phyloP scores from a whole-genome alignment of 2,113 vertebrate genomes.

The Stigmatopora nigra region DNA sequence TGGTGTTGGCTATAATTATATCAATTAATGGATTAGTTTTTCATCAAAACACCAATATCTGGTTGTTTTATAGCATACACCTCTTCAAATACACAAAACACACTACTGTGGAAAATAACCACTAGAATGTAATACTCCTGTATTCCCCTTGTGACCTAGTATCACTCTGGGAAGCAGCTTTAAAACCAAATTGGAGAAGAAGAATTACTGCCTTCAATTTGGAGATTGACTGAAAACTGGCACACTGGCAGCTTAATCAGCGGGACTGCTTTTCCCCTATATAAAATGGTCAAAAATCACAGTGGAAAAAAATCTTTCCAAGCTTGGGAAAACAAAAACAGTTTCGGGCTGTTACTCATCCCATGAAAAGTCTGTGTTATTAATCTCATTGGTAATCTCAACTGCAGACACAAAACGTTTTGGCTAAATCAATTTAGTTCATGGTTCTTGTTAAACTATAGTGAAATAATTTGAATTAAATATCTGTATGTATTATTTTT shows the following conservation, averaged over 20 bases:
- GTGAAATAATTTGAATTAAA: background rate
- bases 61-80: background rate
- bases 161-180: background rate
- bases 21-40: too few relatives aligned
- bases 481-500: background rate
- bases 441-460: background rate
- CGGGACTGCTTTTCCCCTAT: background rate
- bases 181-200: background rate
- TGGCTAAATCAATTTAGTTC: background rate
- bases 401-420: background rate
- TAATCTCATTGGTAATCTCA: background rate
- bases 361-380: background rate
- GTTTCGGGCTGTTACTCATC: background rate
- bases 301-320: background rate
- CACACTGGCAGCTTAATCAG: background rate
- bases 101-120: background rate
- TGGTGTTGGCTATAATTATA: too few relatives aligned
- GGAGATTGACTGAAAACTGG: slow-evolving; percentile 11
- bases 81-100: background rate
- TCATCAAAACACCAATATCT: background rate
- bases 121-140: background rate
- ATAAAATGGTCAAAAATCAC: background rate
- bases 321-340: background rate
- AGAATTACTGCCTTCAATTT: background rate
- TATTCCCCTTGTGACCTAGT: background rate